A percentile compares a stretch with the other conserved stretches of the same genome.
Conservation (phyloP, 2,797 vertebrate species). For the Alca torda region DNA sequence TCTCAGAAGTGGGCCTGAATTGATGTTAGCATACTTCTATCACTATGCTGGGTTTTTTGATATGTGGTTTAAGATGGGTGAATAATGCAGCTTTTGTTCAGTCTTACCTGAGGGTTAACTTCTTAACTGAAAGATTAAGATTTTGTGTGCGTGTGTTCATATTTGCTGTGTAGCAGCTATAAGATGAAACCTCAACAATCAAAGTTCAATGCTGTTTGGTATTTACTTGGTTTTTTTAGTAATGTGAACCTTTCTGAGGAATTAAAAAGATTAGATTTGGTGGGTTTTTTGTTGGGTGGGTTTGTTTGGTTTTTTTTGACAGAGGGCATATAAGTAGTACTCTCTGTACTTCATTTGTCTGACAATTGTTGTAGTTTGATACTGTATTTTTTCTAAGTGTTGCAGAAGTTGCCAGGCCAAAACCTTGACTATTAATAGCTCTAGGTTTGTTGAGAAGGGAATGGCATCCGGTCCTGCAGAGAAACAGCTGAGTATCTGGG, state of each 20-base stretch:
- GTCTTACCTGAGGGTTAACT: background rate
- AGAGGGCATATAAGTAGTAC: rapidly evolving
- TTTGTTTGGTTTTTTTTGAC: background rate
- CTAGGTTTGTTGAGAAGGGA: background rate
- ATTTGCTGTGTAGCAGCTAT: background rate
- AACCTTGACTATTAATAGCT: background rate
- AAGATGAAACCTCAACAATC: background rate
- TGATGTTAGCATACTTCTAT: background rate
- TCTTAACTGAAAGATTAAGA: background rate
- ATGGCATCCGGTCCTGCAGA: background rate
- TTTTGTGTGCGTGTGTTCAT: background rate
- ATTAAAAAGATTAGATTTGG: background rate
- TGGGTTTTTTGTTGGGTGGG: background rate
- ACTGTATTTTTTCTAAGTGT: background rate
- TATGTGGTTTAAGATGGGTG: background rate
- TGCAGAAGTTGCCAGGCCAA: background rate
- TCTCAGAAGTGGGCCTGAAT: background rate
- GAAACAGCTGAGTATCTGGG: constrained; percentile 7
- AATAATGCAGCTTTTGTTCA: background rate
- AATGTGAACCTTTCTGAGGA: background rate
- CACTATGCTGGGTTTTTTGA: background rate
- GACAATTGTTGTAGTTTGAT: background rate
- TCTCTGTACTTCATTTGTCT: background rate
- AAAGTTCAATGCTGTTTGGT: background rate
- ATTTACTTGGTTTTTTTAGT: background rate